Percentiles rank a stretch among this genome's conserved stretches.
phyloP scores from a whole-genome alignment of 2,113 vertebrate genomes.

The Odocoileus hemionus region DNA sequence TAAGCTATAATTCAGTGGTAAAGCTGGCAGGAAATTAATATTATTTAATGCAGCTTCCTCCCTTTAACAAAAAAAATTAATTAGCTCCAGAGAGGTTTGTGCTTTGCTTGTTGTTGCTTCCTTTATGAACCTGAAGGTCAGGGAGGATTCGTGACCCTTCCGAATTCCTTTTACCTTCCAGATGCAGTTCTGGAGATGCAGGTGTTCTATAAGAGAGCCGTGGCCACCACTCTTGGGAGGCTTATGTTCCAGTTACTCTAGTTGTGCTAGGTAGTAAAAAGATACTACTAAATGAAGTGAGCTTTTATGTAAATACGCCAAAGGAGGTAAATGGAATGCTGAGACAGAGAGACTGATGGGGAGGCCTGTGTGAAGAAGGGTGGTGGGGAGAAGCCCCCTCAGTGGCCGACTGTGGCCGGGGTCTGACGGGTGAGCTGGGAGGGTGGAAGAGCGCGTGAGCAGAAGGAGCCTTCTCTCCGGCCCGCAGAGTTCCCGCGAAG shows the following conservation, averaged over 20 bases:
- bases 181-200: neutral
- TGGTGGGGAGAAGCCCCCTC: accelerated
- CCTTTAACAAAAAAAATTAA: neutral
- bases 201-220: neutral
- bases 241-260: neutral
- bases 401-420: accelerated
- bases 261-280: neutral
- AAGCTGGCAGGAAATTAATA: neutral
- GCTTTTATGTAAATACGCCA: neutral
- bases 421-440: neutral
- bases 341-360: neutral
- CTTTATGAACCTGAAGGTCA: neutral
- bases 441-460: neutral
- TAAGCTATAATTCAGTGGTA: neutral
- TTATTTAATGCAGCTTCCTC: neutral
- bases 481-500: neutral
- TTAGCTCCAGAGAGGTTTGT: neutral
- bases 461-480: accelerated
- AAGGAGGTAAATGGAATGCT: neutral
- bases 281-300: neutral
- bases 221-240: neutral
- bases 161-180: neutral
- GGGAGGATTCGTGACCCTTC: neutral
- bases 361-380: neutral
- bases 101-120: neutral